Evolutionary conservation across 2,113 vertebrate species (phyloP), one percentile per base, ranked within the genome.

Genomic region (Cyprinodon variegatus): DNA sequence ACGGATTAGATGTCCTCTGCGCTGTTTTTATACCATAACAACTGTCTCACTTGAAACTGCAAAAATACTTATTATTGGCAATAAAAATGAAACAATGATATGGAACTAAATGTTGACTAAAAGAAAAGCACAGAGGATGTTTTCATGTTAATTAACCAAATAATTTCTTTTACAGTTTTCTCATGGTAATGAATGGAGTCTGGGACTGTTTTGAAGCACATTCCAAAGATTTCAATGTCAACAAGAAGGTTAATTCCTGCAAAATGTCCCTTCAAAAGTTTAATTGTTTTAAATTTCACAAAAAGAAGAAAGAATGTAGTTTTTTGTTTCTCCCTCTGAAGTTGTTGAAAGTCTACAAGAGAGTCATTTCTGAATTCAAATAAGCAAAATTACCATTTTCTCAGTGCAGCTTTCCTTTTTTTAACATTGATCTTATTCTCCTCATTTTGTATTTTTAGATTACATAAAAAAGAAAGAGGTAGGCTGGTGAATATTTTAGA

Each of bases 151-250:
- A n/a, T 10, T 57, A 62, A 61, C 2, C 29, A 45, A 61, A 4
- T 14, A 10, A 2, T 17, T 73, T 38, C 37, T 11, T 22, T 65
- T 15, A 57, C n/a, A 20, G 17, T 6, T 14, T 57, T 57, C 17
- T 2, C 60, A 77, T 64, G 67, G 67, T 68, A 72, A 76, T 65
- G 74, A n/a, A 68, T 41, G 1, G 53, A 65, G 66, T 61, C 78
- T 81, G 63, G 39, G 40, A 63, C 73, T 73, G 38, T 57, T 40
- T 45, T 67, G 15, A 73, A 61, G 14, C 15, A 29, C 9, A 74
- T 66, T 80, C 40, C 64, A 61, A 46, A 20, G 72, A 78, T 68
- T 88, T 78, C 60, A 70, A 45, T 77, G 72, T 67, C 15, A 77
- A 71, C 3, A 38, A 46, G 11, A 79, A 43, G 13, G 40, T 57